Base-by-base conservation (phyloP, 2,113 vertebrate species). In the Ophthalmolycus amberensis region DNA sequence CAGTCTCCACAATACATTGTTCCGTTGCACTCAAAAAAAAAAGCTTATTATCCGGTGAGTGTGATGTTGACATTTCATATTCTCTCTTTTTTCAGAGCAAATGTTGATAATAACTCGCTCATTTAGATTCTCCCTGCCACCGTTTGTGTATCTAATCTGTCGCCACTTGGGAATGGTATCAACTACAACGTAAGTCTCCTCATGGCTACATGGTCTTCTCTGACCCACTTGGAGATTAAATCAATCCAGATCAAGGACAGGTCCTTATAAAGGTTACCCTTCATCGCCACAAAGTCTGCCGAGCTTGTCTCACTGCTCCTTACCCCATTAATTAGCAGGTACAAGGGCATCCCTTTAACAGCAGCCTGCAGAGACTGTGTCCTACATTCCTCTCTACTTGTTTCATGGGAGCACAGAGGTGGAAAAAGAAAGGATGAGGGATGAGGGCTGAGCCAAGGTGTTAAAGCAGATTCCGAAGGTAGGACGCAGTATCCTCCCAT, bases 331-430 rank as follows among this genome's bases (percentile, higher is more conserved):
- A 93, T 90, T 81, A 92, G 83, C 92, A 94, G 83, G 88, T 93
- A 93, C 88, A 91, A 93, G 92, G 92, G 92, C 93, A 92, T 94
- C 88, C 93, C 94, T 93, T 91, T 72, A 90, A 92, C 83, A 90
- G 90, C 69, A 75, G 86, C 85, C 89, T 90, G 70, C 86, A 84
- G 90, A 92, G 90, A 91, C 88, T 86, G 72, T 95, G 92, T 90
- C 93, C 94, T 95, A 94, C 87, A 94, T 94, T 90, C 85, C 78
- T 73, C 80, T 86, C 77, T 65, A 80, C 86, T 81, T 88, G 80
- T 87, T 93, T 81, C 79, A 87, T 77, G 79, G 82, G 88, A 86
- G 85, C 82, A 83, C 59, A 85, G 67, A 84, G 79, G 66, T 87
- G 82, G 59, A 52, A 82, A 75, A 85, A 34, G 42, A 78, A 85